Evolutionary conservation across 1,140 invertebrate species (phyloP).

Genomic region (Drosophila paulistorum): DNA sequence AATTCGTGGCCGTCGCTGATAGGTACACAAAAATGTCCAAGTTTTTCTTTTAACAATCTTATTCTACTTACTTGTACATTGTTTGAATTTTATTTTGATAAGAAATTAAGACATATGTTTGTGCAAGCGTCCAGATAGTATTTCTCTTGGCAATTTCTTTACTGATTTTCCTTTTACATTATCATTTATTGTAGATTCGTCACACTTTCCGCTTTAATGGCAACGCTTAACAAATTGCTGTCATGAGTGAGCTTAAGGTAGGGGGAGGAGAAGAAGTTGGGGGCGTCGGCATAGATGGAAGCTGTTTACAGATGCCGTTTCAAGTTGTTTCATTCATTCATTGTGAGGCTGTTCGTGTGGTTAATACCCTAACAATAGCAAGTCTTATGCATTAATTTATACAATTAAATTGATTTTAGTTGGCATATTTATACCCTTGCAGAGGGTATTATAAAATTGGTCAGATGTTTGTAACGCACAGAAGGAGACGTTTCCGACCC

Average conservation of each 20-base stretch:
- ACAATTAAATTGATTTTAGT: neutral
- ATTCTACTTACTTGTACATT: neutral
- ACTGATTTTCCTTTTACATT: constrained; percentile 45
- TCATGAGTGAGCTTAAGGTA: constrained; percentile 16
- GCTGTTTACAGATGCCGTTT: constrained; percentile 26
- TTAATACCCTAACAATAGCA: neutral
- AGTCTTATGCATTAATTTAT: neutral
- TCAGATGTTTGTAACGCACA: too few relatives aligned
- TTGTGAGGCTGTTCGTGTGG: constrained; percentile 3
- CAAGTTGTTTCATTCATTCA: constrained; percentile 48
- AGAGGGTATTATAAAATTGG: too few relatives aligned
- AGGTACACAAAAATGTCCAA: too few relatives aligned
- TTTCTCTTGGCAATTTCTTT: constrained; percentile 17
- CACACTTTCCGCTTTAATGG: constrained; percentile 70
- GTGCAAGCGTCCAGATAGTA: constrained; percentile 1
- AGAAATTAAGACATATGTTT: neutral
- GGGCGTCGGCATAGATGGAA: neutral
- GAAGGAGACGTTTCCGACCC: too few relatives aligned
- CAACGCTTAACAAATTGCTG: constrained; percentile 63
- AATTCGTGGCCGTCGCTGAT: too few relatives aligned
- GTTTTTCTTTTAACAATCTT: neutral
- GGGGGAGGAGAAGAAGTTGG: constrained; percentile 9
- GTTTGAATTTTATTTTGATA: neutral
- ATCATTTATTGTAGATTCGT: constrained; percentile 58
- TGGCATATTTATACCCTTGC: too few relatives aligned